Evolutionary conservation across 37 sponge, comb jelly and placozoan species (phyloP).

Genomic region (Mnemiopsis leidyi): DNA sequence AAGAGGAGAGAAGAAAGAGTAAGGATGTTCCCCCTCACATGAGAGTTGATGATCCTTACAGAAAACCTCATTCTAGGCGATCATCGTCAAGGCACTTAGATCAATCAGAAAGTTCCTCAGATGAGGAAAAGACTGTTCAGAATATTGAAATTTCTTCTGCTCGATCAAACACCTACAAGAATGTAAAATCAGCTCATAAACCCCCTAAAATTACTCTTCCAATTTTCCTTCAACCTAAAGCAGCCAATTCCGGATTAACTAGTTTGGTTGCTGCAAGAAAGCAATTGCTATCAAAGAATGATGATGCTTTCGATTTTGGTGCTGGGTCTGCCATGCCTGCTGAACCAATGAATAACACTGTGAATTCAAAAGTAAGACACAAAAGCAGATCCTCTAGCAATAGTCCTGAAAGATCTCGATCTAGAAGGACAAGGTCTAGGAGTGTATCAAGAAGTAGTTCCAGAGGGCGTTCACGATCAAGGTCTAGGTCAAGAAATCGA

Average conservation of each 20-base stretch:
- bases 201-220: background rate
- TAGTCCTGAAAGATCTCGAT: background rate
- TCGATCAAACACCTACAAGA: slow-evolving; percentile 29
- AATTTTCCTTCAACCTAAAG: background rate
- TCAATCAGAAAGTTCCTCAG: slow-evolving; percentile 6
- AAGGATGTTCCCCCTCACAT: slow-evolving; percentile 51
- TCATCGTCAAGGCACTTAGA: background rate
- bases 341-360: background rate
- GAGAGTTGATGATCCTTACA: slow-evolving; percentile 43
- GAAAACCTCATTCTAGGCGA: background rate
- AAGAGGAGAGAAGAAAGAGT: slow-evolving; percentile 43
- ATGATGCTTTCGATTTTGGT: background rate
- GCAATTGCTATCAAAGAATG: background rate
- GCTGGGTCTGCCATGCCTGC: background rate
- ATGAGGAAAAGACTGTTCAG: slow-evolving; percentile 47
- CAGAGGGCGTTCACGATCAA: background rate
- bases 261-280: slow-evolving; percentile 29
- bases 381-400: background rate
- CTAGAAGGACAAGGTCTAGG: background rate
- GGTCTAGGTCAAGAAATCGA: background rate
- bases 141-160: slow-evolving; percentile 55
- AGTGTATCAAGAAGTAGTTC: background rate
- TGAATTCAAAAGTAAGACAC: background rate
- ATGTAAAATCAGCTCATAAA: background rate
- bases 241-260: background rate